phyloP scores from a whole-genome alignment of 2,113 vertebrate species.

The Saguinus midas region DNA sequence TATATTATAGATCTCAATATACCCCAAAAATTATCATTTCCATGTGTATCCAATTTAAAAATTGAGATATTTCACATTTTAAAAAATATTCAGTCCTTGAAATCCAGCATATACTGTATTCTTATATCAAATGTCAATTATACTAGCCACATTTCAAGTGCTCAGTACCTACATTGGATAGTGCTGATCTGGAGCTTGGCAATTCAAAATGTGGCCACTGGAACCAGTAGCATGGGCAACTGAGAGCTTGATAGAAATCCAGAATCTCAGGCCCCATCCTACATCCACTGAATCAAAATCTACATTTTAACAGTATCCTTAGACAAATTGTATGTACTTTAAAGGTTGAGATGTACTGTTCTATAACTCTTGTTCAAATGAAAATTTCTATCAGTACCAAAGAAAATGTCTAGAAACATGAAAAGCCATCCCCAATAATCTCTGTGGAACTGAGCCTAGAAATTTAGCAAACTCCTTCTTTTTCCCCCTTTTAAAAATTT shows the following conservation, averaged over 20 bases:
- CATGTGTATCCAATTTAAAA: conserved; percentile 10
- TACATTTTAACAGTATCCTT: neutral
- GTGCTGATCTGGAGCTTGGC: neutral
- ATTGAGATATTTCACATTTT: neutral
- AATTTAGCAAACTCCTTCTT: neutral
- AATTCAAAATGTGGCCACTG: neutral
- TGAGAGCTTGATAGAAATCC: neutral
- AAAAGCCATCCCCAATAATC: neutral
- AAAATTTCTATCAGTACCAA: conserved; percentile 4
- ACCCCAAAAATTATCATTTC: neutral
- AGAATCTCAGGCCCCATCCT: neutral
- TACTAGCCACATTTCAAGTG: neutral
- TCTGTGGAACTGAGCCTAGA: conserved; percentile 37
- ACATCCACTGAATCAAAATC: neutral
- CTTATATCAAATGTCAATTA: neutral
- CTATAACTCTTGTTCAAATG: conserved; percentile 2
- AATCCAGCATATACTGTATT: neutral
- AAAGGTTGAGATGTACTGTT: conserved; percentile 4
- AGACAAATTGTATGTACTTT: neutral
- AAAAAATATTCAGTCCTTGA: neutral
- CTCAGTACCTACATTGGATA: neutral
- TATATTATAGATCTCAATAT: neutral
- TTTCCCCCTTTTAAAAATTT: neutral
- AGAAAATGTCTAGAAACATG: conserved; percentile 25
- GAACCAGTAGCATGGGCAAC: neutral